Evolutionary conservation across 2,888 invertebrate genomes (phyloP), one percentile per base, ranked within the genome.

Genomic region (Tetragonisca angustula): DNA sequence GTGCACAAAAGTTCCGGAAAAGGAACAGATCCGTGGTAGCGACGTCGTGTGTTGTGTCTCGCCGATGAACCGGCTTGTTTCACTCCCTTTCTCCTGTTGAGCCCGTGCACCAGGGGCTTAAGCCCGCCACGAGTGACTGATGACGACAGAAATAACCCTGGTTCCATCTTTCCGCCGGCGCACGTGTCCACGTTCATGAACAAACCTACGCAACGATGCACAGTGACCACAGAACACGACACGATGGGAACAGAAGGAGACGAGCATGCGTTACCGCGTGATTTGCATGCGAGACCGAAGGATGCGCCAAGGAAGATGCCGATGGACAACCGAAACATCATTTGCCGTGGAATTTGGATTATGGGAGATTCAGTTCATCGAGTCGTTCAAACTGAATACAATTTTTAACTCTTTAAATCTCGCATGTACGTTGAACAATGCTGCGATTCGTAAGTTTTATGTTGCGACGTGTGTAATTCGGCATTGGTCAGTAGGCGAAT

Each of bases 121-220:
- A 87, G 87, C 85, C 87, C 80, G 88, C 90, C 87, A 86, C 90
- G 89, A 92, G 93, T 93, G 93, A 94, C 93, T 92, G 93, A 94
- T 93, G 93, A 92, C 92, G 92, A 92, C 93, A 92, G 90, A 93
- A 94, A 94, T 94, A 94, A 92, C 91, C 90, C 90, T 80, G 85
- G 85, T 84, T 89, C 90, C 87, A 91, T 87, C 90, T 90, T 88
- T 88, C 85, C 85, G 81, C 68, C 81, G 81, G 78, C 89, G 89
- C 90, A 91, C 91, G 90, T 90, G 90, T 86, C 88, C 91, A 84
- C 91, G 91, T 89, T 90, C 88, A 88, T 85, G 87, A 71, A 75
- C 73, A 79, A 89, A 78, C 90, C 91, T 88, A 89, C 91, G 91
- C 91, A 87, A 83, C 75, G 56, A 27, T 0, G 32, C 73, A 49